Evolutionary conservation across 2,888 invertebrate genomes (phyloP).

Genomic region (Pollenia angustigena): DNA sequence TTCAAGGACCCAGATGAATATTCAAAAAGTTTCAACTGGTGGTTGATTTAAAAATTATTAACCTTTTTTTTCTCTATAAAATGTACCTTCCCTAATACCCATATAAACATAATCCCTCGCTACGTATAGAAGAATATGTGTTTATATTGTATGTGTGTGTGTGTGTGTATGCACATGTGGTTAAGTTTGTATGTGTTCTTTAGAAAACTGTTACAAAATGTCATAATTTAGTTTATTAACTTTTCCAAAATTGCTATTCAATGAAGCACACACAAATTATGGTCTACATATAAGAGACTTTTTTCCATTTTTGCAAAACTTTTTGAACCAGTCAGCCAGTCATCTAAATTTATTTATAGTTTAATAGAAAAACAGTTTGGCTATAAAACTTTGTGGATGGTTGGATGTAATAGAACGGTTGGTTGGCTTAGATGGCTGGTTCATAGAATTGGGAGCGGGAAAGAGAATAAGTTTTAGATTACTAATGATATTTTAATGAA

Average conservation of each 20-base stretch:
- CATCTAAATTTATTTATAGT: constrained; percentile 59
- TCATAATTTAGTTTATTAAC: constrained; percentile 76
- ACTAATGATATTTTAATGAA: constrained; percentile 67
- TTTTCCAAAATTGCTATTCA: constrained; percentile 73
- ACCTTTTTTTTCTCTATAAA: background rate
- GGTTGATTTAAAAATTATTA: too few relatives aligned
- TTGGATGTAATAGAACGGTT: constrained; percentile 2
- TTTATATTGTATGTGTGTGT: background rate
- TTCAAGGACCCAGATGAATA: too few relatives aligned
- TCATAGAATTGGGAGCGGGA: background rate
- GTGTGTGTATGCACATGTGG: background rate
- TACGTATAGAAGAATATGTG: background rate
- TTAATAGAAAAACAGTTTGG: constrained; percentile 8
- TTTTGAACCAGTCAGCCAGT: constrained; percentile 47
- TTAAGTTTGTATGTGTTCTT: constrained; percentile 16
- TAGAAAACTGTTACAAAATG: constrained; percentile 73
- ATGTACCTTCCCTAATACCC: background rate
- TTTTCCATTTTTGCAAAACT: constrained; percentile 24
- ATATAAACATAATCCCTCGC: background rate
- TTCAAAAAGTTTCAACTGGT: too few relatives aligned
- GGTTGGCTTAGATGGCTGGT: background rate
- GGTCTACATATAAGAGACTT: constrained; percentile 32
- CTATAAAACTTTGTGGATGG: background rate
- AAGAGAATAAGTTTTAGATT: constrained; percentile 20
- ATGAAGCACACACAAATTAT: constrained; percentile 67